Evolutionary conservation across 1,140 invertebrate species (phyloP).

Genomic region (Daktulosphaira vitifoliae): DNA sequence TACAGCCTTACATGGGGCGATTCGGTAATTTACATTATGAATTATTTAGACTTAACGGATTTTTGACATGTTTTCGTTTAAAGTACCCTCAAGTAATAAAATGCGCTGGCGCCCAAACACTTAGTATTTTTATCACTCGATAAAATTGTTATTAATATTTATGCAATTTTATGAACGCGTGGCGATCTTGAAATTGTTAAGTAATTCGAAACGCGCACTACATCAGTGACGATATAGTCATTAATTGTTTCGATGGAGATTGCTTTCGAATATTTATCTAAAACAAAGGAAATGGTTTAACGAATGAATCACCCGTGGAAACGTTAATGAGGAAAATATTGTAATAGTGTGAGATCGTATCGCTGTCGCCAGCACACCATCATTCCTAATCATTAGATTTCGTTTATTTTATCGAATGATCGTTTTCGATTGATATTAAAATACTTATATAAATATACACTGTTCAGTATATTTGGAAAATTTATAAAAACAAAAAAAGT

Average conservation of each 20-base stretch:
- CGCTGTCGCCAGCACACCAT: neutral
- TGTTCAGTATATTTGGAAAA: too few species aligned
- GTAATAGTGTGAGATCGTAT: constrained; percentile 5
- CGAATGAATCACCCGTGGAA: neutral
- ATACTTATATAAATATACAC: too few species aligned
- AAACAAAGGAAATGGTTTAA: too few species aligned
- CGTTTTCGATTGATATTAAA: constrained; percentile 1
- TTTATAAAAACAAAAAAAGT: too few species aligned
- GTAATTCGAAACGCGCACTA: too few species aligned
- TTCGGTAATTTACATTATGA: constrained; percentile 15
- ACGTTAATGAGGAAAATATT: constrained; percentile 24
- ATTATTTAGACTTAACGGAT: neutral
- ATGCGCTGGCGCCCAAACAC: constrained; percentile 16
- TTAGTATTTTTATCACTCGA: neutral
- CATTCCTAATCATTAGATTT: neutral
- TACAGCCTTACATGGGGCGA: constrained; percentile 4
- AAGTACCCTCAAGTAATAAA: neutral
- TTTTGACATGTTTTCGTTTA: constrained; percentile 11
- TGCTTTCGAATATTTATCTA: too few species aligned
- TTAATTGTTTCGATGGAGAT: too few species aligned
- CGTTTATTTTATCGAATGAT: neutral
- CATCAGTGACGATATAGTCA: too few species aligned
- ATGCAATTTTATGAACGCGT: too few species aligned
- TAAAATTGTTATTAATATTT: too few species aligned
- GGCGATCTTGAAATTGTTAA: too few species aligned